Evolutionary conservation across 2,888 invertebrate genomes (phyloP).

Genomic region (Myopa testacea): DNA sequence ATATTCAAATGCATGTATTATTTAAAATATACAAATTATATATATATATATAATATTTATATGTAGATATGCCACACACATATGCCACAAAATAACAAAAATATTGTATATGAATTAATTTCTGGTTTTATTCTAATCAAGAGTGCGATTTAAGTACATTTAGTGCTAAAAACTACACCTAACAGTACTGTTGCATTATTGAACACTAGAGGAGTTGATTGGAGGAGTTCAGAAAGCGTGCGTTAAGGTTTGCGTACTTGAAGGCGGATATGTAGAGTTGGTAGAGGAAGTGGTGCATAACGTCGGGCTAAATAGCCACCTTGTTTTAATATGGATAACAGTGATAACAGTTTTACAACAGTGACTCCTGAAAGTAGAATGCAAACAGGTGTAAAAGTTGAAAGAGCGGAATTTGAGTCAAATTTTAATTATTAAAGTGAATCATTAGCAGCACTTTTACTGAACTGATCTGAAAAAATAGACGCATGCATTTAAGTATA

Average conservation of each 20-base stretch:
- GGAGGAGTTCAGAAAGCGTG: conserved; percentile 22
- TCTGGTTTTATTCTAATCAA: conserved; percentile 10
- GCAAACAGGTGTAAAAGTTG: conserved; percentile 19
- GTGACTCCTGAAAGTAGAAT: conserved; percentile 47
- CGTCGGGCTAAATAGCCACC: conserved; percentile 8
- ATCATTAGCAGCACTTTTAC: not conserved
- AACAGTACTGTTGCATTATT: too few relatives aligned
- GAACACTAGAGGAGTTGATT: not conserved
- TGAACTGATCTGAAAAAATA: not conserved
- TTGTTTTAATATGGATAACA: not conserved
- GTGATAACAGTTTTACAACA: conserved; percentile 40
- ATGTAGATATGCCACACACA: too few relatives aligned
- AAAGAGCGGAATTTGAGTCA: conserved; percentile 6
- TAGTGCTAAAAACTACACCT: not conserved
- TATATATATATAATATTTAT: too few relatives aligned
- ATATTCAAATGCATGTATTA: too few relatives aligned
- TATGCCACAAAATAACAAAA: too few relatives aligned
- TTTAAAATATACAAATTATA: too few relatives aligned
- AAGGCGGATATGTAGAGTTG: conserved; percentile 39
- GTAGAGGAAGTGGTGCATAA: conserved; percentile 27
- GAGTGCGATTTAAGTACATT: conserved; percentile 14
- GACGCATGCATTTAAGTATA: not conserved
- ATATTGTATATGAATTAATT: not conserved
- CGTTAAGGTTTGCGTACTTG: conserved; percentile 25
- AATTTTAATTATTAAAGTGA: not conserved